Evolutionary conservation across 2,888 invertebrate species (phyloP), one percentile per base, ranked within the genome.

Genomic region (Deilephila porcellus): DNA sequence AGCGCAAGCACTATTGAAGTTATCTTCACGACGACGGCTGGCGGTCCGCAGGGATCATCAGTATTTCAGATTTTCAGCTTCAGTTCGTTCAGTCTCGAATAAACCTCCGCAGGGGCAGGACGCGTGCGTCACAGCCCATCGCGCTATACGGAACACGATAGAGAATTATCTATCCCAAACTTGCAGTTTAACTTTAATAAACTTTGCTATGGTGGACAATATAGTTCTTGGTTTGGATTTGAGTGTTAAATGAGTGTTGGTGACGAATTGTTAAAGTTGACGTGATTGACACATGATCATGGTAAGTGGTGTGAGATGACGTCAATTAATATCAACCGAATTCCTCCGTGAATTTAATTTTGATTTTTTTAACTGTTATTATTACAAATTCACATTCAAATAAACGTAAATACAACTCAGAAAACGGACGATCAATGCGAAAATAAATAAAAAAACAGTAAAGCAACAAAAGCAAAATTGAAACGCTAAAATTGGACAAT

Each of bases 1-100:
- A 91, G 85, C 83, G 84, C 82, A 80, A 86, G 86, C 83, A 87
- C 86, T 84, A 85, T 81, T 81, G 83, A 83, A 86, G 84, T 85
- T 88, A 90, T 89, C 89, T 87, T 83, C 82, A 84, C 84, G 75
- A 78, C 79, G 79, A 82, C 76, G 82, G 80, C 80, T 81, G 25
- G 80, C 81, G 75, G 79, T 82, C 85, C 85, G 84, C 80, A 77
- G 83, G 81, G 85, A 85, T 78, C 80, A 79, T 79, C 82, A 80
- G 88, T 84, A 85, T 88, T 89, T 82, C 84, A 85, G 84, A 82
- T 81, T 83, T 84, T 82, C 85, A 86, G 84, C 79, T 77, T 77
- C 79, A 79, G 75, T 78, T 76, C 77, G 79, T 77, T 85, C 90
- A 92, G 93, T 92, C 89, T 85, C 82, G 81, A 83, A 79, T 80